phyloP scores from a whole-genome alignment of 2,888 invertebrate species.

The Mythimna albipuncta region DNA sequence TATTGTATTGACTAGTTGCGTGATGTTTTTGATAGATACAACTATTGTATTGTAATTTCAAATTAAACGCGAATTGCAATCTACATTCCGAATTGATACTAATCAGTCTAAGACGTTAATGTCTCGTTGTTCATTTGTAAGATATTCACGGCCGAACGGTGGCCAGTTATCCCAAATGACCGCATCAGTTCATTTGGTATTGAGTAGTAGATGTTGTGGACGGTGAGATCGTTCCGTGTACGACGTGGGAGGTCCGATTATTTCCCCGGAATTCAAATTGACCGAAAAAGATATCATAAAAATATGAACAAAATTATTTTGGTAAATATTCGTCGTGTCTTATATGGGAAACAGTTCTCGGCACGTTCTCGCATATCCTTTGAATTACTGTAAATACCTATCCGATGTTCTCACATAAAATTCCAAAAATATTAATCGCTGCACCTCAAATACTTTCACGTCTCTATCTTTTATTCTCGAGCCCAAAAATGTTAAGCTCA shows the following conservation, averaged over 20 bases:
- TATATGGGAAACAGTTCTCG: slow-evolving; percentile 7
- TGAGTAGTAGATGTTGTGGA: slow-evolving; percentile 58
- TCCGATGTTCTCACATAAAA: slow-evolving; percentile 7
- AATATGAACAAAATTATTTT: slow-evolving; percentile 20
- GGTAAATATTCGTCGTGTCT: neutral
- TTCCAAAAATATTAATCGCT: slow-evolving; percentile 46
- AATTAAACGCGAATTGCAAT: slow-evolving; percentile 19
- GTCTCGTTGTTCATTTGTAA: slow-evolving; percentile 58
- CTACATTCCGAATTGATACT: slow-evolving; percentile 10
- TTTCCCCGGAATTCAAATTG: slow-evolving; percentile 46
- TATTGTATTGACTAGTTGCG: slow-evolving; percentile 59
- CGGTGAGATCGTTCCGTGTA: slow-evolving; percentile 53
- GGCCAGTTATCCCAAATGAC: slow-evolving; percentile 76
- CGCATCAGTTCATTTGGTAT: slow-evolving; percentile 59
- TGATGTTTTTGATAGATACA: slow-evolving; percentile 33
- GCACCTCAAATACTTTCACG: slow-evolving; percentile 58
- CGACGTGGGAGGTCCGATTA: slow-evolving; percentile 79
- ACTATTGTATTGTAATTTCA: slow-evolving; percentile 42
- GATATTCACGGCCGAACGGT: slow-evolving; percentile 61
- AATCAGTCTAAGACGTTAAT: slow-evolving; percentile 14
- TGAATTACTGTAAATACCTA: neutral
- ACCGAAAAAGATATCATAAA: slow-evolving; percentile 33
- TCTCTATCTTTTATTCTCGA: slow-evolving; percentile 41
- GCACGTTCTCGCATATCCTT: slow-evolving; percentile 2
- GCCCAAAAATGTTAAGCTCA: slow-evolving; percentile 45